These are phyloP conservation scores for Meghimatium bilineatum DNA, from an alignment of 2,888 invertebrate genomes.

Conservation along the genomic window DNA sequence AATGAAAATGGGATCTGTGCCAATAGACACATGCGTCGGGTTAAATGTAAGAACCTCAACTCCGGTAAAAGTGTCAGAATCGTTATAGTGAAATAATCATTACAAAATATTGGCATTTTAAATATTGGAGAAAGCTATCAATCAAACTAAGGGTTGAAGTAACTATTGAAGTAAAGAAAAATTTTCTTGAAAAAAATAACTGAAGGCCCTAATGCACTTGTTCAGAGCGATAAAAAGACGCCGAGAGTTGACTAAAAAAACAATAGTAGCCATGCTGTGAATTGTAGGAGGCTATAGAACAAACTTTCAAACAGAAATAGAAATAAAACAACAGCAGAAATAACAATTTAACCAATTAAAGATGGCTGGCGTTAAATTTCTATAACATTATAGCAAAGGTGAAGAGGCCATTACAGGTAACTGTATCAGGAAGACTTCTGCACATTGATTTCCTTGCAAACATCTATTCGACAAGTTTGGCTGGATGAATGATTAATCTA, in stretches of 20 bases:
- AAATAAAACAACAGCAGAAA: conserved; percentile 14
- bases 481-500: conserved; percentile 10
- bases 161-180: background rate
- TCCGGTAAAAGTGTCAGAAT: background rate
- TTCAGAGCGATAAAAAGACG: background rate
- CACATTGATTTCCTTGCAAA: conserved; percentile 16
- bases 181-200: background rate
- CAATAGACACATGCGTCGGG: conserved; percentile 14
- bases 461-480: conserved; percentile 2
- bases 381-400: conserved; percentile 21
- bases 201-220: background rate
- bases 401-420: conserved; percentile 33
- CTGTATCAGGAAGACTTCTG: background rate
- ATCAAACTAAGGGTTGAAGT: background rate
- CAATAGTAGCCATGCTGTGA: background rate
- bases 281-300: background rate
- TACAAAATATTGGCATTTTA: background rate
- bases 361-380: conserved; percentile 24
- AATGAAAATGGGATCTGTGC: conserved; percentile 31
- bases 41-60: conserved; percentile 8
- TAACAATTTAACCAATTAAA: conserved; percentile 36
- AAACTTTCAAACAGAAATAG: background rate
- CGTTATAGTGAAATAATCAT: background rate
- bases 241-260: background rate
- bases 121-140: background rate